A percentile compares a stretch with the other conserved stretches of the same genome.
These are phyloP conservation scores for Stegodyphus mimosarum DNA, from an alignment of 1,140 invertebrate species.

Conservation along the genomic window DNA sequence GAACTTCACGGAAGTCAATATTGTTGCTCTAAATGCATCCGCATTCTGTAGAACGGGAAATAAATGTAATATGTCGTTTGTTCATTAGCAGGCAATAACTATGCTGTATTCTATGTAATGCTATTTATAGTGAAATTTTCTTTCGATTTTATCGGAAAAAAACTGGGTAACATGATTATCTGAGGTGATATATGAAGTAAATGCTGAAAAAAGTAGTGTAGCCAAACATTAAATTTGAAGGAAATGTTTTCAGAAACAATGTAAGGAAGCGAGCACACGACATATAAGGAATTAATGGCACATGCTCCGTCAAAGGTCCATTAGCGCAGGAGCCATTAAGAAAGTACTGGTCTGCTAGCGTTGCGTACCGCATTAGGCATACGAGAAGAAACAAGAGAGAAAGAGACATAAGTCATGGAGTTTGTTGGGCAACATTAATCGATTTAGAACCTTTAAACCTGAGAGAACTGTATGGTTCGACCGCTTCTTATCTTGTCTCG, in stretches of 20 bases:
- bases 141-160: neutral
- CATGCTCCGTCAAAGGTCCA: constrained; percentile 50
- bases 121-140: no score
- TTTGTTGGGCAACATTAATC: no score
- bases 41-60: no score
- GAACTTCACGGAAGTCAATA: no score
- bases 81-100: no score
- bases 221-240: constrained; percentile 47
- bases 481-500: no score
- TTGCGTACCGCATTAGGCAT: constrained; percentile 20
- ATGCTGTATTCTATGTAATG: no score
- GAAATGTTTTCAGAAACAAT: constrained; percentile 52
- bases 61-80: no score
- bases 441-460: no score
- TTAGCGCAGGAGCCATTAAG: constrained; percentile 47
- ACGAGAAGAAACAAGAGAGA: constrained; percentile 8
- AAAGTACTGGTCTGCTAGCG: constrained; percentile 27
- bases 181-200: neutral
- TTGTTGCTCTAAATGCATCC: no score
- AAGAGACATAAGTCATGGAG: neutral
- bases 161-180: neutral
- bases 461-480: no score
- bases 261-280: constrained; percentile 21
- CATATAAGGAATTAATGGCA: constrained; percentile 50
- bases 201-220: constrained; percentile 23